Percentiles rank a stretch among this genome's conserved stretches.
phyloP scores from a whole-genome alignment of 2,888 invertebrate species.

The Charanyca ferruginea region DNA sequence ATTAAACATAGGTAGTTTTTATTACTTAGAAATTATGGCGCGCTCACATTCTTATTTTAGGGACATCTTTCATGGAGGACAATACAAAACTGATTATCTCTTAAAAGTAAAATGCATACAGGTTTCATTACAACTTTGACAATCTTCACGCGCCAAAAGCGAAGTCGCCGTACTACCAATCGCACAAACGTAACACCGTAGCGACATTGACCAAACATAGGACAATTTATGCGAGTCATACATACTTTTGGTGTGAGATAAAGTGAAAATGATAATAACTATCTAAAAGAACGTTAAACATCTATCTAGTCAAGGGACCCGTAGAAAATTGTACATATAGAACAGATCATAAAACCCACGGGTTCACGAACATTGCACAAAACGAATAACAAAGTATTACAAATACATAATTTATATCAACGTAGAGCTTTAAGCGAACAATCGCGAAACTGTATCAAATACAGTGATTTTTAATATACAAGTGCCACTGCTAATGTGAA shows the following conservation, averaged over 20 bases:
- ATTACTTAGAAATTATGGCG: slow-evolving; percentile 4
- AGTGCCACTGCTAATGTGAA: slow-evolving; percentile 81
- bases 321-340: slow-evolving; percentile 76
- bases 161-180: slow-evolving; percentile 41
- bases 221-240: slow-evolving; percentile 44
- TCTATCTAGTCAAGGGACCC: slow-evolving; percentile 82
- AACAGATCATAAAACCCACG: slow-evolving; percentile 59
- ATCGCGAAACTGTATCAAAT: slow-evolving; percentile 87
- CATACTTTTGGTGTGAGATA: slow-evolving; percentile 67
- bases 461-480: slow-evolving; percentile 79
- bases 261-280: slow-evolving; percentile 52
- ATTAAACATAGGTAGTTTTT: slow-evolving; percentile 13
- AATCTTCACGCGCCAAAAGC: slow-evolving; percentile 50
- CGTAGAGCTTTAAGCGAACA: slow-evolving; percentile 86
- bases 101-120: slow-evolving; percentile 34
- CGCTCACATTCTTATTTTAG: slow-evolving; percentile 32
- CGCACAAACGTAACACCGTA: slow-evolving; percentile 51
- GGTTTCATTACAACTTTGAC: slow-evolving; percentile 56
- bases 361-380: slow-evolving; percentile 83
- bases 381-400: slow-evolving; percentile 81
- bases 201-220: slow-evolving; percentile 30
- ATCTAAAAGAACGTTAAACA: slow-evolving; percentile 59
- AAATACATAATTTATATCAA: slow-evolving; percentile 87
- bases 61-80: slow-evolving; percentile 34
- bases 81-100: slow-evolving; percentile 23